Evolutionary conservation across 2,797 vertebrate species (phyloP), one percentile per base, ranked within the genome.

Genomic region (Clarias fuscus): DNA sequence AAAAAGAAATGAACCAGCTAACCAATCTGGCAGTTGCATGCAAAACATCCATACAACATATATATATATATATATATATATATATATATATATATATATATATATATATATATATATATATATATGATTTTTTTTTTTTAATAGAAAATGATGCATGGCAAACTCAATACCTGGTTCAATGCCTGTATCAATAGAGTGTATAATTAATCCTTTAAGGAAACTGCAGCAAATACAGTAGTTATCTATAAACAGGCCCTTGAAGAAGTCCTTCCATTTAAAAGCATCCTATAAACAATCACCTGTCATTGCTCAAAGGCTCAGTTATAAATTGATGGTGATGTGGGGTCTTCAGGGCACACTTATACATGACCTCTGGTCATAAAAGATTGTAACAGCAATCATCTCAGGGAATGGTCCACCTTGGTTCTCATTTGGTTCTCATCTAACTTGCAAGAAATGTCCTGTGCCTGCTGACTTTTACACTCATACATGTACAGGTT

Each of bases 191-290:
- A 53, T 53, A 24, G 27, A 27, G 22, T 40, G 70, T 58, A 65
- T 81, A 53, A 73, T 75, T 27, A 86, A 82, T 75, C 33, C 22
- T 1, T 53, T 71, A 79, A 30, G 17, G 33, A 86, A 65, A 56
- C 59, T 82, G n/a, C 15, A 64, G 58, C 20, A n/a, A 58, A 40
- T 65, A 84, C 37, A 37, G 37, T 37, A 37, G n/a, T 80, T 53
- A 65, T 17, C 75, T 68, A 65, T 61, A 73, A 73, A 80, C 86
- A 87, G 80, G 86, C 76, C 82, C 76, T 87, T 87, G 83, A 84
- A 80, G 76, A 87, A 84, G 76, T 87, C 86, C 82, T 84, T 87
- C 22, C 59, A 70, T 13, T 84, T 80, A 80, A 84, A 84, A 81
- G 27, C 30, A 62, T 62, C 58, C 76, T 48, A 84, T 81, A 87